phyloP scores from a whole-genome alignment of 1,140 invertebrate species.

The Hirudo medicinalis region DNA sequence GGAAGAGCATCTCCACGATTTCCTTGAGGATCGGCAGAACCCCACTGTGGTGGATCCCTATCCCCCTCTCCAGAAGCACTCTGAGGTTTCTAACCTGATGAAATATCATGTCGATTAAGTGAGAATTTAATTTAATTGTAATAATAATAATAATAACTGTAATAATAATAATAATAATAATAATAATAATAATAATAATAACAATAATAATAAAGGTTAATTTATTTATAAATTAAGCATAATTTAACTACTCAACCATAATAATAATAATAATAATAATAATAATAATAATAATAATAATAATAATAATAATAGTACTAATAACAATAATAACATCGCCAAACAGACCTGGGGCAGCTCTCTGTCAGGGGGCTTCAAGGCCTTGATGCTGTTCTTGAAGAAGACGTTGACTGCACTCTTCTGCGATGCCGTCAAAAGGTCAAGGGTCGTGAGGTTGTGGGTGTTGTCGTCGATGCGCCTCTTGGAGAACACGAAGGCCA shows the following conservation, averaged over 20 bases:
- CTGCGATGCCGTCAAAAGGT: slow-evolving; percentile 69
- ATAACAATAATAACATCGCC: background rate
- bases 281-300: too few species aligned
- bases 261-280: too few species aligned
- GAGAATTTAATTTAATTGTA: too few species aligned
- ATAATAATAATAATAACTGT: too few species aligned
- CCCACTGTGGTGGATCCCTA: slow-evolving; percentile 93
- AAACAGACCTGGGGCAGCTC: slow-evolving; percentile 66
- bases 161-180: too few species aligned
- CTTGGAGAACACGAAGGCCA: slow-evolving; percentile 83
- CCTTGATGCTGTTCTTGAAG: slow-evolving; percentile 64
- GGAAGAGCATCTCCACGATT: slow-evolving; percentile 93
- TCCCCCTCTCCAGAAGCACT: slow-evolving; percentile 67
- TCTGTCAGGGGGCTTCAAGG: slow-evolving; percentile 70
- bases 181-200: too few species aligned
- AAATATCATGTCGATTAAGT: too few species aligned
- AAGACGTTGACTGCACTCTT: slow-evolving; percentile 69
- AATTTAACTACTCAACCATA: too few species aligned
- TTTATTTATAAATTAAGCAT: too few species aligned
- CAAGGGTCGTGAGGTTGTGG: slow-evolving; percentile 49
- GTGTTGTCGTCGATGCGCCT: slow-evolving; percentile 73
- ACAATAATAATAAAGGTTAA: too few species aligned
- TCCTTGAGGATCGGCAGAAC: slow-evolving; percentile 93
- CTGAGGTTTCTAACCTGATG: slow-evolving; percentile 45
- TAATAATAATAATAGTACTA: too few species aligned